Evolutionary conservation across 2,113 vertebrate species (phyloP).

Genomic region (Potamarius usumacintae): DNA sequence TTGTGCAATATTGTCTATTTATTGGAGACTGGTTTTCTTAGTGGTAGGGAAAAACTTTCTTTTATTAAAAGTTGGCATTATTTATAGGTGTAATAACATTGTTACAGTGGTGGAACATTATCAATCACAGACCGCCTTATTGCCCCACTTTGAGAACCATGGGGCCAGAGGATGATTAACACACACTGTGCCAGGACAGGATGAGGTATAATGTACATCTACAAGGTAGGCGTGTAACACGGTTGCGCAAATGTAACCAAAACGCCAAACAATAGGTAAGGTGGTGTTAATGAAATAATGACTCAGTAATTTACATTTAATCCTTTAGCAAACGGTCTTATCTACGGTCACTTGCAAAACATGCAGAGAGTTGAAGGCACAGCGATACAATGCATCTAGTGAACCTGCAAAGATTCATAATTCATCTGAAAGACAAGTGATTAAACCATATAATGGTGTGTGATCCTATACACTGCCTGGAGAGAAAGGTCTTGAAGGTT

Average conservation of each 20-base stretch:
- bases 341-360: background rate
- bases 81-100: background rate
- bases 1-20: background rate
- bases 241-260: background rate
- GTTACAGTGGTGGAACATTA: background rate
- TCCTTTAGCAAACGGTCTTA: conserved; percentile 13
- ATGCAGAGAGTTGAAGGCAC: background rate
- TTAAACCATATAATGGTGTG: background rate
- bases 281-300: background rate
- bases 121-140: background rate
- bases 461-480: background rate
- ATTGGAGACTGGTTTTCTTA: background rate
- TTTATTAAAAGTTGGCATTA: background rate
- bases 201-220: background rate
- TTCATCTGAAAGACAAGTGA: background rate
- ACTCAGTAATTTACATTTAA: background rate
- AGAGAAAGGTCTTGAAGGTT: background rate
- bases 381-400: background rate
- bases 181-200: background rate
- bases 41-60: background rate
- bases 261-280: background rate
- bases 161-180: background rate
- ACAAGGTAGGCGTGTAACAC: background rate
- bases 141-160: background rate
- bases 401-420: background rate